Evolutionary conservation across 2,888 invertebrate genomes (phyloP), one percentile per base, ranked within the genome.

Genomic region (Zaprionus bogoriensis): DNA sequence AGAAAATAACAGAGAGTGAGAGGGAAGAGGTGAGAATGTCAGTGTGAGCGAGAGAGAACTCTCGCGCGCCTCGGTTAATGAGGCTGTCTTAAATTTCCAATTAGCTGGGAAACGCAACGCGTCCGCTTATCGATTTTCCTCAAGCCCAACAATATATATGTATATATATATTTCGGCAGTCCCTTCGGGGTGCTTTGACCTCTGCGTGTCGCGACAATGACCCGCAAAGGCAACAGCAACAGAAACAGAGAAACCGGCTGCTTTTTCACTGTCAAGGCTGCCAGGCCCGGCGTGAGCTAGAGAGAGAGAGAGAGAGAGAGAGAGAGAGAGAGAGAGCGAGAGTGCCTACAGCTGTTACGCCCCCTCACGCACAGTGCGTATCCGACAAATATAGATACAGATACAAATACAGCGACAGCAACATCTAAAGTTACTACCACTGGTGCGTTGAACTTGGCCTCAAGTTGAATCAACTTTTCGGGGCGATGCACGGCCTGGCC

Each of bases 391-490:
- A 67, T 68, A 39, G 3, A 4, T 17, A n/a, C 9, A 5, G 52
- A 58, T 64, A 67, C 67, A 32, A 4, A 5, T 10, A n/a, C 9
- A 3, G 52, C 58, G 61, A 67, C 73, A 39, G n/a, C 9, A 10
- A 9, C 5, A 3, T 32, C 3, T n/a, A n/a, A n/a, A 17, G 32
- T 6, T 4, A 3, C 17, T 62, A 57, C 50, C 58, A n/a, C n/a
- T 58, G 25, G 78, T 67, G 72, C 79, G 53, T 75, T 79, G 79
- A 79, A 85, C 79, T 69, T 69, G 67, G 38, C 54, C n/a, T n/a
- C n/a, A 68, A 79, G 86, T 80, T 80, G 86, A 85, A 44, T 80
- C 79, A 80, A 85, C 79, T 82, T 73, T 54, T 45, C 19, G 17
- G 54, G 41, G 45, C 27, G 38, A 45, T 44, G 42, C 46, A 38